Conservation (phyloP, 2,797 vertebrate genomes). For the Acrocephalus scirpaceus region DNA sequence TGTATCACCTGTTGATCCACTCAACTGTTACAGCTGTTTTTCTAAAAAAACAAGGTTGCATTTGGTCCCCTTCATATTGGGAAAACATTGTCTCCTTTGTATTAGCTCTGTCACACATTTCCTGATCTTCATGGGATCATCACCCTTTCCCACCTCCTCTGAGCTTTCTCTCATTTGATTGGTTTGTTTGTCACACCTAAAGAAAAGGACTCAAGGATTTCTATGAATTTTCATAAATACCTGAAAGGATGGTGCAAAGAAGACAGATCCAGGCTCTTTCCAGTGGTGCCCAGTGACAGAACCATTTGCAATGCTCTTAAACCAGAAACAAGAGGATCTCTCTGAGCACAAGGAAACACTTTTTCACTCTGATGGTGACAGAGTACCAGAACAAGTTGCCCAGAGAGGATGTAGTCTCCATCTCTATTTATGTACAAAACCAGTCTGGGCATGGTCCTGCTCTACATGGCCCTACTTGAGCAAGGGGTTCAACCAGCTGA, state of each 20-base stretch:
- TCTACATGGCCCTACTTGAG: neutral
- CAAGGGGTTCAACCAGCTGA: neutral
- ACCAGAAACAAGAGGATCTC: neutral
- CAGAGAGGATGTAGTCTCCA: neutral
- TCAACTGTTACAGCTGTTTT: neutral
- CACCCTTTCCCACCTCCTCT: neutral
- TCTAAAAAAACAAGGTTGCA: neutral
- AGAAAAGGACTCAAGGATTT: neutral
- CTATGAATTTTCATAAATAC: neutral
- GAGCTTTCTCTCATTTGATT: neutral
- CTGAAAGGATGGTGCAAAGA: neutral
- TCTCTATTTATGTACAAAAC: neutral
- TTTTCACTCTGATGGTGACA: neutral
- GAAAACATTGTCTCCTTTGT: neutral
- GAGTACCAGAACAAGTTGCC: neutral
- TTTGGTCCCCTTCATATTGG: neutral
- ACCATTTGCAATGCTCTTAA: neutral
- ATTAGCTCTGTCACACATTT: neutral
- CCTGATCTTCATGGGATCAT: neutral
- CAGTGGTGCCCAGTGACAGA: neutral
- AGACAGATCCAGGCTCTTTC: neutral
- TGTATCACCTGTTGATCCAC: neutral
- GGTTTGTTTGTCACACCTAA: neutral
- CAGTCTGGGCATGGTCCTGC: rapidly evolving
- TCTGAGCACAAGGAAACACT: neutral